Evolutionary conservation across 2,113 vertebrate genomes (phyloP).

Genomic region (Sisor rabdophorus): DNA sequence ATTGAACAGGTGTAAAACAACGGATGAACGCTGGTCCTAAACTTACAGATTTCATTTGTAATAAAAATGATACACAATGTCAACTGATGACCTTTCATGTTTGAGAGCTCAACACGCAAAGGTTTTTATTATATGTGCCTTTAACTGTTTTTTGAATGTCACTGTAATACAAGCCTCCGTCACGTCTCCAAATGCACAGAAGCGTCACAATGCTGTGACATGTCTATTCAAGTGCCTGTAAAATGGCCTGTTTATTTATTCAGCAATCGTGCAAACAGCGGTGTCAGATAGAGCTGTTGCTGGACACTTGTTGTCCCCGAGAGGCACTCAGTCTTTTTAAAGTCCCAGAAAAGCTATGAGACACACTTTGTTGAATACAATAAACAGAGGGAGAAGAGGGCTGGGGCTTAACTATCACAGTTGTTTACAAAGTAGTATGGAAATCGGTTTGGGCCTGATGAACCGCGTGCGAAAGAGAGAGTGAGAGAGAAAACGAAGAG

Average conservation of each 20-base stretch:
- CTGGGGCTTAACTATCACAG: not conserved
- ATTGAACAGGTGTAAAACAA: not conserved
- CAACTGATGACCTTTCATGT: no score
- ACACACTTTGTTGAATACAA: conserved; percentile 25
- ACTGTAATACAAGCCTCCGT: not conserved
- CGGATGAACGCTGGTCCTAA: not conserved
- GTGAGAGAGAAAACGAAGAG: not conserved
- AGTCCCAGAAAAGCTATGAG: conserved; percentile 30
- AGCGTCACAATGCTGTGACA: not conserved
- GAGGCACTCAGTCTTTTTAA: not conserved
- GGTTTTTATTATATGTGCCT: not conserved
- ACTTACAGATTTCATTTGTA: not conserved
- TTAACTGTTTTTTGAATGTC: not conserved
- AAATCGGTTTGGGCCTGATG: conserved; percentile 3
- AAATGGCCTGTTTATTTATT: conserved; percentile 37
- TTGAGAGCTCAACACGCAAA: not conserved
- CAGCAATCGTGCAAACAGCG: not conserved
- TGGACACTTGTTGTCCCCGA: conserved; percentile 1
- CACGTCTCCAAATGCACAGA: not conserved
- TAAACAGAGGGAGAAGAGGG: conserved; percentile 27
- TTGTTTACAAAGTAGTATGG: conserved; percentile 16
- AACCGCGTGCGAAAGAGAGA: not conserved
- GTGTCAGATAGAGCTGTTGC: conserved; percentile 5
- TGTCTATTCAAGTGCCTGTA: not conserved
- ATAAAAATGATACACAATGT: not conserved